phyloP scores from a whole-genome alignment of 1,140 invertebrate genomes.

The Solenopsis fugax region DNA sequence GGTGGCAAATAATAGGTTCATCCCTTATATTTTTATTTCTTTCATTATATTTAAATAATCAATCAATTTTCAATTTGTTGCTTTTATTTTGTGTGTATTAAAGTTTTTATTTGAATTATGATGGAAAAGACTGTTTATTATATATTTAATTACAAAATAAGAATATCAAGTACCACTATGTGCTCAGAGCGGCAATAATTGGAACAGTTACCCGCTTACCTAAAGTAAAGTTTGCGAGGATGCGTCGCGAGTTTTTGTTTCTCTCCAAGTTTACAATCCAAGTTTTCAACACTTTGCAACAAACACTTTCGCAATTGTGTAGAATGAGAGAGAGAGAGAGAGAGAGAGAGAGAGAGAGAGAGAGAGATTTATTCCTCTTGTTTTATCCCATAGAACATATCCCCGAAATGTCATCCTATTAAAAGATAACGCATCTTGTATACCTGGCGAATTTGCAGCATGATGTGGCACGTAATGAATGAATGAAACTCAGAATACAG shows the following conservation, averaged over 20 bases:
- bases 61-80: no score
- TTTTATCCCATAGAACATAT: background rate
- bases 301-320: background rate
- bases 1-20: no score
- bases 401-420: constrained; percentile 4
- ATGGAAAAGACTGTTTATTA: no score
- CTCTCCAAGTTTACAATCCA: background rate
- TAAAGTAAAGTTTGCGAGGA: background rate
- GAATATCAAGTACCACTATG: no score
- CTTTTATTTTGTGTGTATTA: no score
- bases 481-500: background rate
- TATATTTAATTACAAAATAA: no score
- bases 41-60: no score
- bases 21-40: no score
- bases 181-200: no score
- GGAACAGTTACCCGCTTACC: no score
- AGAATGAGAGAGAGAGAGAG: background rate
- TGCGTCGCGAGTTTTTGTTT: background rate
- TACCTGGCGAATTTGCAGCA: constrained; percentile 4
- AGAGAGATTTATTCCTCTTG: constrained; percentile 8
- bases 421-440: constrained; percentile 8
- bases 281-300: background rate
- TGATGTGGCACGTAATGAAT: background rate
- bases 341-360: no score
- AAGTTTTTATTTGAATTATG: no score